These are phyloP conservation scores for Apocrypta bakeri DNA, from an alignment of 1,140 invertebrate species.

Conservation along the genomic window DNA sequence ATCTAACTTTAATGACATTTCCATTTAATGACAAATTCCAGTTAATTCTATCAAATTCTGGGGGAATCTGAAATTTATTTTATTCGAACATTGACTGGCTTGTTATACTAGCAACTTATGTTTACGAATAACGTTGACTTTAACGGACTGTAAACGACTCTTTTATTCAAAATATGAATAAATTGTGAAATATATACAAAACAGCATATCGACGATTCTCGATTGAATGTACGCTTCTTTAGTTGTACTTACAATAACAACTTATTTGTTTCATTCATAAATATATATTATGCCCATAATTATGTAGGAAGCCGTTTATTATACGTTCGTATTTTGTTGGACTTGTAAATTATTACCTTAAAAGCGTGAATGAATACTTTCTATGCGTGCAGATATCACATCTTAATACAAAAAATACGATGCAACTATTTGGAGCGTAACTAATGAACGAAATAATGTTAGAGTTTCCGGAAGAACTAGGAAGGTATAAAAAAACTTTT, in stretches of 20 bases:
- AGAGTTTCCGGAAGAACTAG: not conserved
- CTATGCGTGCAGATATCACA: not conserved
- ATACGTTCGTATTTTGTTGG: no score
- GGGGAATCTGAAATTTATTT: no score
- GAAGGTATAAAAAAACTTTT: not conserved
- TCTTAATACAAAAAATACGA: not conserved
- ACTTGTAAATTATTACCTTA: not conserved
- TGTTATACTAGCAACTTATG: not conserved
- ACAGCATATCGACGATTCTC: no score
- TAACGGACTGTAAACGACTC: not conserved
- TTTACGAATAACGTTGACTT: not conserved
- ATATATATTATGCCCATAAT: not conserved
- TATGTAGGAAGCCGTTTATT: not conserved
- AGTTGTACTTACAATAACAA: no score
- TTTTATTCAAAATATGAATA: not conserved
- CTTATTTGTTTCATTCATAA: not conserved
- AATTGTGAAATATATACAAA: no score
- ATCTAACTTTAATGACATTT: no score
- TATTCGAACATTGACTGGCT: not conserved
- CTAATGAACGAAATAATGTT: slow-evolving; percentile 21
- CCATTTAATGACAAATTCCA: not conserved
- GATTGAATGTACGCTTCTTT: no score
- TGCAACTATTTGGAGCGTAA: slow-evolving; percentile 15
- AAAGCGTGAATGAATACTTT: not conserved
- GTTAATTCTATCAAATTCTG: not conserved